Evolutionary conservation across 2,888 invertebrate species (phyloP).

Genomic region (Embidobia sp.): DNA sequence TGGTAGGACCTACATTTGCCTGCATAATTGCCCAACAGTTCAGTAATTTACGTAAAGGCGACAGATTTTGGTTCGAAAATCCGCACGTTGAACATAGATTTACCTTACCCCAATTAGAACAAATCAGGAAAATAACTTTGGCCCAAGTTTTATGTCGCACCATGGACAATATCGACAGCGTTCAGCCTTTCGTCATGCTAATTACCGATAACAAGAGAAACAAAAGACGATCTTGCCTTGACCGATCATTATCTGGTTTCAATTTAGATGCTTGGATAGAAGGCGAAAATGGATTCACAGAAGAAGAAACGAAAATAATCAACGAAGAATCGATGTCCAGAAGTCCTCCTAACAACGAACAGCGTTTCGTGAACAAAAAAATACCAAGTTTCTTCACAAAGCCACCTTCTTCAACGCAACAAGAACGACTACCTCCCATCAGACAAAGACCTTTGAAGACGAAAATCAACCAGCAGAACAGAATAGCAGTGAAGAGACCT

Average conservation of each 20-base stretch:
- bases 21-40: slow-evolving; percentile 95
- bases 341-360: slow-evolving; percentile 13
- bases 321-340: slow-evolving; percentile 30
- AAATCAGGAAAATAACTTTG: slow-evolving; percentile 87
- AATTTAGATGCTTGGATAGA: slow-evolving; percentile 86
- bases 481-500: slow-evolving; percentile 72
- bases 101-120: slow-evolving; percentile 89
- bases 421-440: slow-evolving; percentile 23
- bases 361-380: slow-evolving; percentile 27
- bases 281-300: slow-evolving; percentile 67
- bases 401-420: slow-evolving; percentile 6
- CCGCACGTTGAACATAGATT: slow-evolving; percentile 88
- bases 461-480: slow-evolving; percentile 75
- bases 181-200: slow-evolving; percentile 88
- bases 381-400: slow-evolving; percentile 22
- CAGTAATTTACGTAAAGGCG: slow-evolving; percentile 88
- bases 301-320: neutral
- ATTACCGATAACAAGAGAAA: slow-evolving; percentile 85
- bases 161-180: slow-evolving; percentile 85
- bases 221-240: slow-evolving; percentile 83
- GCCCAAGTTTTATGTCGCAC: slow-evolving; percentile 89
- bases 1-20: slow-evolving; percentile 93
- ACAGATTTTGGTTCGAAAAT: slow-evolving; percentile 91
- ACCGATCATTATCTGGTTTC: slow-evolving; percentile 83
- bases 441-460: slow-evolving; percentile 69